Percentiles rank a stretch among this genome's conserved stretches.
phyloP scores from a whole-genome alignment of 1,140 invertebrate species.

The Limonius californicus region DNA sequence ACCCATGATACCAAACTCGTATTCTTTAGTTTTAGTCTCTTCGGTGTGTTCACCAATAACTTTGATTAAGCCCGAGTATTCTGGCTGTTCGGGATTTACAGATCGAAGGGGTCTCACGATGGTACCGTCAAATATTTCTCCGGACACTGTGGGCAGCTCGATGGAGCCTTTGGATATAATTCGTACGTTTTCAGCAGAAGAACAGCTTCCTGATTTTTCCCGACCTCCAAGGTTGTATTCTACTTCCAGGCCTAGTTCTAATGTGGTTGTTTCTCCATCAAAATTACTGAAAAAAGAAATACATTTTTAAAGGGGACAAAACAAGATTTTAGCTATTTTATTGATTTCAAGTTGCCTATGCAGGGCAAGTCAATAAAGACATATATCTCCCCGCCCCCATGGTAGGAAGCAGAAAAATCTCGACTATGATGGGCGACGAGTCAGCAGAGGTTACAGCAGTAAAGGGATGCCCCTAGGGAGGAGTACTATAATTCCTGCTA shows the following conservation, averaged over 20 bases:
- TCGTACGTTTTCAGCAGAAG: slow-evolving; percentile 87
- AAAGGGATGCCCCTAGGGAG: too few relatives aligned
- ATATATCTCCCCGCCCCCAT: too few relatives aligned
- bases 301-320: too few relatives aligned
- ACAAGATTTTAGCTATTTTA: too few relatives aligned
- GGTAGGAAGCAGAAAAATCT: too few relatives aligned
- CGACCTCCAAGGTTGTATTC: slow-evolving; percentile 83
- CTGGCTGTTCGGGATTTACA: slow-evolving; percentile 88
- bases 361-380: too few relatives aligned
- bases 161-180: slow-evolving; percentile 77
- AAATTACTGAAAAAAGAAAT: slow-evolving; percentile 77
- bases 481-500: too few relatives aligned
- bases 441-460: too few relatives aligned
- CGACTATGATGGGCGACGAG: too few relatives aligned
- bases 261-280: slow-evolving; percentile 71
- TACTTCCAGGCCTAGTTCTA: slow-evolving; percentile 90
- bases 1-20: slow-evolving; percentile 91
- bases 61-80: slow-evolving; percentile 81
- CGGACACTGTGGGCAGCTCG: slow-evolving; percentile 60
- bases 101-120: slow-evolving; percentile 82
- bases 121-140: slow-evolving; percentile 72
- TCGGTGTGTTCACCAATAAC: slow-evolving; percentile 50
- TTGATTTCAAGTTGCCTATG: too few relatives aligned
- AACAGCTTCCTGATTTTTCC: slow-evolving; percentile 70
- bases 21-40: slow-evolving; percentile 46